A percentile compares a stretch with the other conserved stretches of the same genome.
Conservation (phyloP, 2,797 vertebrate species). For the Austrolebias charrua region DNA sequence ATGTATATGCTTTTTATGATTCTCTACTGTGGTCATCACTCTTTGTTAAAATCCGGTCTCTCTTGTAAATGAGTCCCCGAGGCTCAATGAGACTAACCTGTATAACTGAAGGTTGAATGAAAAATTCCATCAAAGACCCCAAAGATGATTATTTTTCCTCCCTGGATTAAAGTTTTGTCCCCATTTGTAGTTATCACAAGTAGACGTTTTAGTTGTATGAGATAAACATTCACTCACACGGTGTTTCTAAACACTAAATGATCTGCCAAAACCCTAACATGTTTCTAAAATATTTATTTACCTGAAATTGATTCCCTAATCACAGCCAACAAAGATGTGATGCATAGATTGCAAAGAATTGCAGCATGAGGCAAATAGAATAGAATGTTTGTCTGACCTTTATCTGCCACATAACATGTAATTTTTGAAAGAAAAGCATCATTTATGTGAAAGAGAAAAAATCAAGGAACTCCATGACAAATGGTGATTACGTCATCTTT, state of each 20-base stretch:
- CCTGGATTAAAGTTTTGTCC: not conserved
- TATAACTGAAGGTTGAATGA: no score
- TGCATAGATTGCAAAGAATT: constrained; percentile 20
- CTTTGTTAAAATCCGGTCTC: no score
- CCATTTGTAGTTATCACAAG: not conserved
- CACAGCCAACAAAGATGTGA: constrained; percentile 15
- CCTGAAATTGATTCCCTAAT: constrained; percentile 15
- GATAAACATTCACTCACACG: not conserved
- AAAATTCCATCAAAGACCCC: no score
- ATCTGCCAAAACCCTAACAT: not conserved
- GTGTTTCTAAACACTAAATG: not conserved
- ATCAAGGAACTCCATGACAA: constrained; percentile 7
- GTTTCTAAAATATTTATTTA: not conserved
- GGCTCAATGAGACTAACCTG: no score
- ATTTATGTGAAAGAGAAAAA: constrained; percentile 14
- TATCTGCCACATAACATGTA: not conserved
- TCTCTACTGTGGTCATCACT: no score
- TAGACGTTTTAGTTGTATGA: not conserved
- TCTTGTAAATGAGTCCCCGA: no score
- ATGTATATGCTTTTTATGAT: no score
- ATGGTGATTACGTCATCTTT: constrained; percentile 5
- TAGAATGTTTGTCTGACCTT: constrained; percentile 11
- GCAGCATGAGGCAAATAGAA: constrained; percentile 9
- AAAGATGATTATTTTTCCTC: not conserved
- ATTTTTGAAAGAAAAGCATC: constrained; percentile 10